These are phyloP conservation scores for Scleropages formosus DNA, from an alignment of 2,797 vertebrate species.

Conservation along the genomic window DNA sequence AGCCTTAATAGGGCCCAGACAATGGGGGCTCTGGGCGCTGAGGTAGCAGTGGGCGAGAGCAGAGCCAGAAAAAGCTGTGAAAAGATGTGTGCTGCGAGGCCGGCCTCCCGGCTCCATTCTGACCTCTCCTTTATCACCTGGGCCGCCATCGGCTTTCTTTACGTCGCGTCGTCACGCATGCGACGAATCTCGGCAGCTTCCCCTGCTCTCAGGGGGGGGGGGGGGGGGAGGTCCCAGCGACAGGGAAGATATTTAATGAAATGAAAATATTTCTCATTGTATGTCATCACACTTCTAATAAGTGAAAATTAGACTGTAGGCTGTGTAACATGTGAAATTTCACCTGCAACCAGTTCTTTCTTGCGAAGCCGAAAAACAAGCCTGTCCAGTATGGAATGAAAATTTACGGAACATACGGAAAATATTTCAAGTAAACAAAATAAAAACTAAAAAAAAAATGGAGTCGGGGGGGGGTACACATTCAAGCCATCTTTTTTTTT, in stretches of 20 bases:
- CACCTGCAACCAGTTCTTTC: too few species aligned
- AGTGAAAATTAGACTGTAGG: too few species aligned
- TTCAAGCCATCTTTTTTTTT: slow-evolving; percentile 33
- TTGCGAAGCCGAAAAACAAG: too few species aligned
- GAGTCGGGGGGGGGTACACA: too few species aligned
- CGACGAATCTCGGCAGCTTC: slow-evolving; percentile 40
- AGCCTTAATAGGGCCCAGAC: slow-evolving; percentile 71
- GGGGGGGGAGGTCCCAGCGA: slow-evolving; percentile 29
- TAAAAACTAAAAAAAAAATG: background rate
- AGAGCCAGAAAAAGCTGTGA: slow-evolving; percentile 62
- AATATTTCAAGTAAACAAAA: background rate
- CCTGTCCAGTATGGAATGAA: too few species aligned
- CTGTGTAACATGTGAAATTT: too few species aligned
- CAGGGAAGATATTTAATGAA: background rate
- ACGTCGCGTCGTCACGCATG: slow-evolving; percentile 61
- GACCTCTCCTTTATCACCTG: slow-evolving; percentile 61
- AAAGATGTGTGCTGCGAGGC: slow-evolving; percentile 74
- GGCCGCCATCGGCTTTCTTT: slow-evolving; percentile 69
- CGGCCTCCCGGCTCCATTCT: slow-evolving; percentile 62
- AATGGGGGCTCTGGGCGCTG: slow-evolving; percentile 69
- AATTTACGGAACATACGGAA: too few species aligned
- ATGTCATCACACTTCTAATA: too few species aligned
- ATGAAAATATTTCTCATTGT: slow-evolving; percentile 10
- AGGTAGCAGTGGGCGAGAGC: slow-evolving; percentile 57
- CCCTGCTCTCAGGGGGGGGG: slow-evolving; percentile 43